phyloP scores from a whole-genome alignment of 2,888 invertebrate species.

The Proisotoma minuta region DNA sequence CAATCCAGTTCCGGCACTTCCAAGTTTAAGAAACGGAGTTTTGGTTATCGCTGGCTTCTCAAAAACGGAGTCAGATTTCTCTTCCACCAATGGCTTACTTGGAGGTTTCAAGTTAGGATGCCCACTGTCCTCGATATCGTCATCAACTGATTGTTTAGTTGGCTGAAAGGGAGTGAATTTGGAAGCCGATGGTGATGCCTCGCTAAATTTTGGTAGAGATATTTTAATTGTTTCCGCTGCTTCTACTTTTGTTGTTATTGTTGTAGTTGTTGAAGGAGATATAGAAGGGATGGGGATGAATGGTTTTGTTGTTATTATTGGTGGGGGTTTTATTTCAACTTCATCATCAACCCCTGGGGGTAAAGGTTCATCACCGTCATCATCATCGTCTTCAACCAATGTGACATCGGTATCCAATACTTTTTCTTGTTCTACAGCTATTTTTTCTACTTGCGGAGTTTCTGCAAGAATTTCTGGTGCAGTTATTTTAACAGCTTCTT shows the following conservation, averaged over 20 bases:
- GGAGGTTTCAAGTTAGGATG: too few species aligned
- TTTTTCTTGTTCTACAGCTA: background rate
- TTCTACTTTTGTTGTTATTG: too few species aligned
- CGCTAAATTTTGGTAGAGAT: too few species aligned
- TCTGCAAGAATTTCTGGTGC: background rate
- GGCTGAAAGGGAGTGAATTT: too few species aligned
- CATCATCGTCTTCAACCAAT: background rate
- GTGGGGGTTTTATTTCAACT: background rate
- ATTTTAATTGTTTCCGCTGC: too few species aligned
- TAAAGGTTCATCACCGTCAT: slow-evolving; percentile 6
- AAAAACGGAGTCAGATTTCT: background rate
- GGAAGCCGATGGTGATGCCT: too few species aligned
- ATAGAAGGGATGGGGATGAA: background rate
- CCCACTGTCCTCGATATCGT: too few species aligned
- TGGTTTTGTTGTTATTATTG: background rate
- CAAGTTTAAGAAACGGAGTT: background rate
- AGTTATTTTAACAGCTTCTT: too few species aligned
- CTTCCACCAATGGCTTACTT: too few species aligned
- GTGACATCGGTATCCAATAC: background rate
- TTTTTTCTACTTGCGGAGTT: slow-evolving; percentile 2
- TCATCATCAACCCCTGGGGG: slow-evolving; percentile 15
- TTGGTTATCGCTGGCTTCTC: background rate
- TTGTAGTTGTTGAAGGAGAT: background rate
- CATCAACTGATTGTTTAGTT: too few species aligned
- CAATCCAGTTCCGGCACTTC: background rate